Base-by-base conservation (phyloP, 2,888 invertebrate genomes). In the Gonocerus acuteangulatus region DNA sequence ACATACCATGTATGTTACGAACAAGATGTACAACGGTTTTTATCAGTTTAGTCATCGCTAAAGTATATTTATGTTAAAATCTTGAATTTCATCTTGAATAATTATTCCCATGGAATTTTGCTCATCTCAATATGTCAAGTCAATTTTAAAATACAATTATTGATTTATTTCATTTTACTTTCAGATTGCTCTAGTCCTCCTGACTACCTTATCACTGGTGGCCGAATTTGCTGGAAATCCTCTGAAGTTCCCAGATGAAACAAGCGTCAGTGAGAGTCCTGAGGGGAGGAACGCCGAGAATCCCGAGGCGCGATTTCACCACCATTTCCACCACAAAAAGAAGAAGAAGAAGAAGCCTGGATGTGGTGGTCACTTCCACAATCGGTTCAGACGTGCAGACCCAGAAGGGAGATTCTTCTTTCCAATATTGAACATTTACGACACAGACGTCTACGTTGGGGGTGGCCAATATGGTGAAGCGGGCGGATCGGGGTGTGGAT, bases 361-460 rank as follows among this genome's bases (percentile, higher is more conserved):
- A 7, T 52, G 52, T 9, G 11, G 34, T 51, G 52, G 52, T 1
- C n/a, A 19, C 2, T 13, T 39, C n/a, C 13, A 39, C 39, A 36
- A 51, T 0, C 36, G 52, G 15, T 39, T 36, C n/a, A 52, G 39
- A 39, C 60, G 19, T 15, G 13, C 36, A n/a, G 21, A 47, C 11
- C 11, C 23, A 3, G 54, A 62, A 36, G 62, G 58, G 7, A 39
- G 60, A 16, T 60, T 60, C 23, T 54, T 63, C 21, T 57, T 60
- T 19, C 56, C 56, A 27, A 60, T 60, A 48, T 34, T 60, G 11
- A 63, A 63, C 23, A 52, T 54, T 21, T 63, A 63, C 34, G 48
- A 63, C 18, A 63, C 63, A 2, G 57, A 63, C 23, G 49, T 63
- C 18, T 48, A 56, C 23, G 60, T 63, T 4, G 52, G 39, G 48